Evolutionary conservation across 2,888 invertebrate genomes (phyloP).

Genomic region (Drosophila gaucha): DNA sequence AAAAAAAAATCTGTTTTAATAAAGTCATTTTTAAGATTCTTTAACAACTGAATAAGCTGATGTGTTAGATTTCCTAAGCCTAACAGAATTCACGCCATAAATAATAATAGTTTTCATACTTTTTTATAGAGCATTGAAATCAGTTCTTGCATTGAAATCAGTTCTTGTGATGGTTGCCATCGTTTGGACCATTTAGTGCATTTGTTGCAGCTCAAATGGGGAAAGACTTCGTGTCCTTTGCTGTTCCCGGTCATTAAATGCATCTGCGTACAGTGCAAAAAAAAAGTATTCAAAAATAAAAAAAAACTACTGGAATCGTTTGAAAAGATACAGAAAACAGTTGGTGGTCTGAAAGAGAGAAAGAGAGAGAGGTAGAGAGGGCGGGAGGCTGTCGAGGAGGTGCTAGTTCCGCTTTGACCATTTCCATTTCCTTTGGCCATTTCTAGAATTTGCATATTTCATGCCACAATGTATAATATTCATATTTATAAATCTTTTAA

Average conservation of each 20-base stretch:
- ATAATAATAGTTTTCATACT: neutral
- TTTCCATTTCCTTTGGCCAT: conserved; percentile 75
- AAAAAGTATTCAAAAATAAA: conserved; percentile 8
- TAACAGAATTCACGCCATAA: neutral
- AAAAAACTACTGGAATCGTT: conserved; percentile 45
- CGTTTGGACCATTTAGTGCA: conserved; percentile 64
- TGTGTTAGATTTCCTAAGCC: neutral
- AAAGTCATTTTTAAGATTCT: neutral
- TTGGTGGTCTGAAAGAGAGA: neutral
- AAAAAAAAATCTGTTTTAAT: neutral
- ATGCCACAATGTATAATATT: conserved; percentile 80
- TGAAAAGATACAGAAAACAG: conserved; percentile 44
- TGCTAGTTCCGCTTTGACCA: conserved; percentile 67
- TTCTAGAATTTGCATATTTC: conserved; percentile 77
- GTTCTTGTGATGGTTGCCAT: conserved; percentile 34
- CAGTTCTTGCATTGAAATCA: conserved; percentile 24
- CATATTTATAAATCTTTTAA: conserved; percentile 80
- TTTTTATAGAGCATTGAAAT: too few species aligned
- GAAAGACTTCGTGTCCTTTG: conserved; percentile 39
- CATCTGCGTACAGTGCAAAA: conserved; percentile 54
- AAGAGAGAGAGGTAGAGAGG: neutral
- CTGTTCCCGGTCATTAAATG: conserved; percentile 67
- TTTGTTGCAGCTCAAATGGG: conserved; percentile 51
- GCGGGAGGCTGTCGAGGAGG: conserved; percentile 28
- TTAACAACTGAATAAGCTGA: neutral